Evolutionary conservation across 2,797 vertebrate species (phyloP), one percentile per base, ranked within the genome.

Genomic region (Intellagama lesueurii): DNA sequence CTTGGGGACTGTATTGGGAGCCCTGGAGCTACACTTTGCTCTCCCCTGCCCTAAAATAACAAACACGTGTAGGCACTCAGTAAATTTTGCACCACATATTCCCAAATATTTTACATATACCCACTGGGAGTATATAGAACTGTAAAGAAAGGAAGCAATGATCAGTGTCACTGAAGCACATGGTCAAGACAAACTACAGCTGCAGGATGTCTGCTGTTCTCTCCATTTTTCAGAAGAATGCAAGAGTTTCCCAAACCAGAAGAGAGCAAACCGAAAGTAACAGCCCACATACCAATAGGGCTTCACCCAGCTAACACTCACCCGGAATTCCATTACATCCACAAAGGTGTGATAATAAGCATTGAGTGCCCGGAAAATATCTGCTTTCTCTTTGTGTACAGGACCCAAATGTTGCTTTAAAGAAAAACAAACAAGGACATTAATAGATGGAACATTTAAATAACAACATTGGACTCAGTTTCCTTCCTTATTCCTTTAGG

Each of bases 311-410:
- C 1, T 76, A 66, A 44, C 19, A 90, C 96, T 98, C 93, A 99
- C 99, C 97, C 98, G 98, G 97, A 99, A 99, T 95, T 99, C 99
- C 95, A 99, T 97, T 85, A 99, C 97, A 35, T 99, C 99, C 94
- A 99, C 96, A 97, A 99, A 99, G 26, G 99, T 98, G 85, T 98
- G 97, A 66, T 99, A 99, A 95, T 97, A 98, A 89, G 95, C 97
- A 0, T 92, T 78, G 56, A 98, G 96, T 0, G 66, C 95, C 32
- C 96, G 91, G 91, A 97, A 85, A 76, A 99, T 97, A 52, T 98
- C 98, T 0, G 97, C 90, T 93, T 98, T 99, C 91, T 99, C 98
- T 91, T 96, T 98, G 95, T 99, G 98, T 87, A 99, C 97, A 52
- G 89, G 95, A 16, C 95, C 97, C 94, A 99, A 97, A 88, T 98